A percentile compares a stretch with the other conserved stretches of the same genome.
phyloP scores from a whole-genome alignment of 2,797 vertebrate species.

The Sparus aurata region DNA sequence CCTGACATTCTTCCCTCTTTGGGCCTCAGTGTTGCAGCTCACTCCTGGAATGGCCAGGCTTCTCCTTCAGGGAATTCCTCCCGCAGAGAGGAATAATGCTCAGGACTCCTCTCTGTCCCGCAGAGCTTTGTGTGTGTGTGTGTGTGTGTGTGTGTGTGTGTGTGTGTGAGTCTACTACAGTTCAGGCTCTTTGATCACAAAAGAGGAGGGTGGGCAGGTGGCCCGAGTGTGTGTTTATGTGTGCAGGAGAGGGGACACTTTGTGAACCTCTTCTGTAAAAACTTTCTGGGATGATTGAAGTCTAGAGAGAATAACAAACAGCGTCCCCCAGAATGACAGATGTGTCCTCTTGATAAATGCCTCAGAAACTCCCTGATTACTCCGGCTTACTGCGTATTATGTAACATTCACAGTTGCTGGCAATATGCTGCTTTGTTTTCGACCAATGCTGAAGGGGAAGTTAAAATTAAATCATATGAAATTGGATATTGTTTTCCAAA shows the following conservation, averaged over 20 bases:
- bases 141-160: conserved; percentile 20
- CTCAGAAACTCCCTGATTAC: conserved; percentile 75
- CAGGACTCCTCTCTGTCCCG: conserved; percentile 65
- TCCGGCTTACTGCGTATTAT: conserved; percentile 30
- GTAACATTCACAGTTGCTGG: conserved; percentile 43
- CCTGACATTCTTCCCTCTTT: conserved; percentile 39
- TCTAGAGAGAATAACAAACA: conserved; percentile 86
- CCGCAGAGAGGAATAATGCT: conserved; percentile 82
- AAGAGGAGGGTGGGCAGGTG: conserved; percentile 68
- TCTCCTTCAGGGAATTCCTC: conserved; percentile 81
- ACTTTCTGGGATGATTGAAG: conserved; percentile 82
- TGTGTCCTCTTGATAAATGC: conserved; percentile 84
- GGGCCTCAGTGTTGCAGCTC: conserved; percentile 54
- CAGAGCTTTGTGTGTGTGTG: conserved; percentile 44
- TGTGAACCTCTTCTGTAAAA: conserved; percentile 83
- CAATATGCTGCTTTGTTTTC: conserved; percentile 17
- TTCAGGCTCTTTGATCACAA: conserved; percentile 73
- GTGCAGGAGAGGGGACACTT: conserved; percentile 72
- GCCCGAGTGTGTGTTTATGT: conserved; percentile 74
- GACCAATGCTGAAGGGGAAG: background rate
- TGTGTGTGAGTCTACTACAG: conserved; percentile 46
- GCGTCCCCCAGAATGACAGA: conserved; percentile 79
- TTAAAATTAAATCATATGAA: background rate
- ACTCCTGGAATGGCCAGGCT: conserved; percentile 48
- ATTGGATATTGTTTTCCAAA: background rate